Evolutionary conservation across 2,797 vertebrate species (phyloP).

Genomic region (Gephyroberyx darwinii): DNA sequence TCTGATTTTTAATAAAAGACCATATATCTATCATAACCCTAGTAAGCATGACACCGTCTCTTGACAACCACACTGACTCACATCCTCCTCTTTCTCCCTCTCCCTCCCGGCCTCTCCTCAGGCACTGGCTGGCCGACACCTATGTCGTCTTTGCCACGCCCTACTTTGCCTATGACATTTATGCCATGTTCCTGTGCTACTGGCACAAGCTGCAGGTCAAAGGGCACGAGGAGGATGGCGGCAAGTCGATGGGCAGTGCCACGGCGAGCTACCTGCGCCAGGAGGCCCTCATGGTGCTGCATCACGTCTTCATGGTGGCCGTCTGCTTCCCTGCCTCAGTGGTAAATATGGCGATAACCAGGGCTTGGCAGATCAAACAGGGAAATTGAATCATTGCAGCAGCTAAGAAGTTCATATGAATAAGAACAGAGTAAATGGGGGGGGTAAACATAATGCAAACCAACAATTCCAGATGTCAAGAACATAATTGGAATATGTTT

Average conservation of each 20-base stretch:
- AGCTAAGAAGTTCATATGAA: no score
- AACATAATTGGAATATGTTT: no score
- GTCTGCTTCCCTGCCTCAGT: constrained; percentile 90
- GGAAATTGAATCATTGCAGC: no score
- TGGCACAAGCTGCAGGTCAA: constrained; percentile 87
- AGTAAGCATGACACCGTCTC: no score
- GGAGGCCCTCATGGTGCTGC: constrained; percentile 89
- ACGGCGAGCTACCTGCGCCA: constrained; percentile 70
- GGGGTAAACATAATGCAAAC: no score
- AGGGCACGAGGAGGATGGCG: constrained; percentile 78
- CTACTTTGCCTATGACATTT: constrained; percentile 92
- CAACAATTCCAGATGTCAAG: no score
- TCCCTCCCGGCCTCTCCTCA: constrained; percentile 47
- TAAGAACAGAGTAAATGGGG: no score
- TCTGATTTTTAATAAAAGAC: no score
- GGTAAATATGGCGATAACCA: constrained; percentile 74
- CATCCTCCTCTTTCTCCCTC: not conserved
- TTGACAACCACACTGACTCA: no score
- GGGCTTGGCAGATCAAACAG: no score
- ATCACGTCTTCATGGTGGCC: constrained; percentile 90
- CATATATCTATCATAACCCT: no score
- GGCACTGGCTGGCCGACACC: constrained; percentile 88
- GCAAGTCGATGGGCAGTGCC: constrained; percentile 10
- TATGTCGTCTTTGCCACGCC: constrained; percentile 91
- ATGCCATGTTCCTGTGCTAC: constrained; percentile 92